Evolutionary conservation across 2,888 invertebrate genomes (phyloP), one percentile per base, ranked within the genome.

Genomic region (Oxytorus armatus): DNA sequence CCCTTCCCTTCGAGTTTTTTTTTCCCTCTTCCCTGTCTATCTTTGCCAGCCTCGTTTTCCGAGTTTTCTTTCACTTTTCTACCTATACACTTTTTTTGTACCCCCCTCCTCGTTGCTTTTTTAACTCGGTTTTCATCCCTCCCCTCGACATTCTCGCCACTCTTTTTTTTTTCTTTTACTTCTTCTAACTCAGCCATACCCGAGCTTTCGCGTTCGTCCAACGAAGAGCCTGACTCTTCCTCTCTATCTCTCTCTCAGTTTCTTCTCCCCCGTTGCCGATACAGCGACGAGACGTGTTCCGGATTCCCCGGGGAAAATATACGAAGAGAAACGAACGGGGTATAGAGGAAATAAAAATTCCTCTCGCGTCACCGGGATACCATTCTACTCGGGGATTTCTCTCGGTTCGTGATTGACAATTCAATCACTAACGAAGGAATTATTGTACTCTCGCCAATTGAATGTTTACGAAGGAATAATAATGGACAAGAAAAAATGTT

Each of bases 261-360:
- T 69, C 55, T 66, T 44, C 42, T 63, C 55, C 49, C 39, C 23
- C 33, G 49, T 53, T 51, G 51, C 63, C 73, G 57, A 76, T 77
- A 77, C 74, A 49, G 68, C 29, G 74, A n/a, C 80, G 63, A 65
- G 18, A 82, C 82, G 82, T 83, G 84, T 81, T 80, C 79, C 82
- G 79, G 72, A 77, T 81, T 74, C 63, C 42, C 59, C n/a, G 33
- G 72, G 55, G 65, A 73, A 44, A 73, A 73, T 51, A 53, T 53
- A 74, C 65, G 44, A 47, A 23, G 33, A 3, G 21, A 57, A 55
- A 53, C 14, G 11, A 42, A n/a, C 11, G 25, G 33, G 16, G 29
- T 14, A 44, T 29, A 59, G 4, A 29, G 49, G 47, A 44, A 55
- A 68, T 65, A 61, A 75, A 72, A 79, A 49, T 69, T 73, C 59